These are phyloP conservation scores for Bombus ignitus DNA, from an alignment of 1,140 invertebrate species.

Conservation along the genomic window DNA sequence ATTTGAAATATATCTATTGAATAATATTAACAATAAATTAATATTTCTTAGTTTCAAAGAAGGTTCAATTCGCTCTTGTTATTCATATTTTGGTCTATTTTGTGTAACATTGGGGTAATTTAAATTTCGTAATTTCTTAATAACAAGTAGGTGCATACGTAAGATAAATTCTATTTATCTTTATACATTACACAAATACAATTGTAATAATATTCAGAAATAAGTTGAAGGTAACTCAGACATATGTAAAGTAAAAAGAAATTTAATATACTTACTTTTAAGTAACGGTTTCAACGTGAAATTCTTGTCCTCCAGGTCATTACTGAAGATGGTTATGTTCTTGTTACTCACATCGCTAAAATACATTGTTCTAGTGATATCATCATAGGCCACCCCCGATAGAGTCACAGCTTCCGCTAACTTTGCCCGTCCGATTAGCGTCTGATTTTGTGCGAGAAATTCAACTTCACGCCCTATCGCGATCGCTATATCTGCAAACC, in stretches of 20 bases:
- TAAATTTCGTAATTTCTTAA: not conserved
- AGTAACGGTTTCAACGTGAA: slow-evolving; percentile 65
- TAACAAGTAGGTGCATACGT: too few species aligned
- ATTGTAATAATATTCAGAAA: not conserved
- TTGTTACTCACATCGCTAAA: slow-evolving; percentile 85
- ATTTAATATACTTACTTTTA: slow-evolving; percentile 65
- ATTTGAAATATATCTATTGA: not conserved
- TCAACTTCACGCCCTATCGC: slow-evolving; percentile 85
- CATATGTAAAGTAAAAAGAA: not conserved
- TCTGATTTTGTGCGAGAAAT: slow-evolving; percentile 84
- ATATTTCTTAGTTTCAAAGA: not conserved
- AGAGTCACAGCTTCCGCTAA: slow-evolving; percentile 78
- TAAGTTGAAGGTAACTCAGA: not conserved
- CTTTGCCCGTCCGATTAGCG: slow-evolving; percentile 79
- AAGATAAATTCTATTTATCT: not conserved
- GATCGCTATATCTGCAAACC: slow-evolving; percentile 86
- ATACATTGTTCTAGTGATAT: slow-evolving; percentile 85
- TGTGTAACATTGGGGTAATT: not conserved
- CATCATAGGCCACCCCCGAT: slow-evolving; percentile 86
- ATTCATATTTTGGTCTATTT: not conserved
- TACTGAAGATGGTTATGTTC: slow-evolving; percentile 85
- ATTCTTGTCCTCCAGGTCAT: slow-evolving; percentile 81
- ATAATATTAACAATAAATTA: too few species aligned
- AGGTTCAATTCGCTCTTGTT: not conserved
- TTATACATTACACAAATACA: not conserved